Evolutionary conservation across 2,113 vertebrate genomes (phyloP), one percentile per base, ranked within the genome.

Genomic region (Oryzias curvinotus): DNA sequence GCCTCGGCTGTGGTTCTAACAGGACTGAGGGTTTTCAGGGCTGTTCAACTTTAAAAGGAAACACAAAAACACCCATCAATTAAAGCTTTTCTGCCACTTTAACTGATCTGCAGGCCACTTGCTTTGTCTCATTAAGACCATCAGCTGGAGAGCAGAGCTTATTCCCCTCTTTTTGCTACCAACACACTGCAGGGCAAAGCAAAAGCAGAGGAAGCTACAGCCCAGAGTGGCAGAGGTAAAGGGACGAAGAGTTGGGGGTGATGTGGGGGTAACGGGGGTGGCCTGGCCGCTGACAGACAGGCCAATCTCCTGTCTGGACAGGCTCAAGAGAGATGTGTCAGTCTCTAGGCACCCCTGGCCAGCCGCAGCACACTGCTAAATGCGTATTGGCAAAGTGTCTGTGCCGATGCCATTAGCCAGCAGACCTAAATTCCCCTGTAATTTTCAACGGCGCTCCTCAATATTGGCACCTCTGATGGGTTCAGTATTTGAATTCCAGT

Each of bases 321-420:
- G 83, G 68, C 81, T 82, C 88, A 87, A 87, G 88, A 86, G 90
- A 88, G 87, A 92, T 84, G 86, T 87, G 90, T 90, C 87, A 81
- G 85, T 81, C 71, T 73, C 68, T 57, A 67, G 55, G 91, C 93
- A 92, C 92, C 87, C 81, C 89, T 70, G 92, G 93, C 92, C 92
- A 82, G 85, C 85, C 70, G 68, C 80, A 81, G 86, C 90, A 60
- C 51, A 21, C 72, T 57, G 87, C 80, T 91, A 79, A 90, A 82
- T 86, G 26, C 57, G 61, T 87, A 85, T 90, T 86, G 82, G 87
- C 87, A 87, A 87, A 84, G 69, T 87, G 80, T 88, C 83, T 19
- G 85, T 84, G 91, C 90, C 88, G 84, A 77, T 84, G 87, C 87
- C 85, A 86, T 89, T 87, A 90, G 86, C 71, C 49, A 48, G 82